Evolutionary conservation across 2,888 invertebrate genomes (phyloP), one percentile per base, ranked within the genome.

Genomic region (Tetranychus piercei): DNA sequence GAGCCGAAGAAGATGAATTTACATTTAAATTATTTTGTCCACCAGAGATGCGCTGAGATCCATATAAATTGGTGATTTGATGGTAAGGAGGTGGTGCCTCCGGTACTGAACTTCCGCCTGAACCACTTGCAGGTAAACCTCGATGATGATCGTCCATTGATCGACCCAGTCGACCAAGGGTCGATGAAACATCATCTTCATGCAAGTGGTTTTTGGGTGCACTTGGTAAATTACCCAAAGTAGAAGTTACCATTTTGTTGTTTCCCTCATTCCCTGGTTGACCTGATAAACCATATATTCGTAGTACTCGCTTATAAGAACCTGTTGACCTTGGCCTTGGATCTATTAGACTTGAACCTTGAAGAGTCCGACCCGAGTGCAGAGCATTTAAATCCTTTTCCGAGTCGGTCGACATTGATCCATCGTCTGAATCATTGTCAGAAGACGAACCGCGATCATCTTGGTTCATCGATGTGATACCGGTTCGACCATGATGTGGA

Each of bases 51-150:
- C 34, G 18, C 20, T 22, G n/a, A 11, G 69, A 69, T 69, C 22
- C 5, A 69, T 69, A 20, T 20, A 11, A 7, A 69, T 23, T 23
- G 5, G 9, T n/a, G 1, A 69, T 69, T 22, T 69, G 69, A 69
- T 69, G 69, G 20, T 69, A 69, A 20, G 69, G 69, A 20, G 69
- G 69, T 11, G 69, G 69, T 69, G 69, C 69, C 20, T 69, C 69
- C 2, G 55, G 15, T 15, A 55, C 55, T 55, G 55, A 55, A 55
- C 55, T 55, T 55, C 15, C 55, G 2, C 9, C 55, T 55, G 55
- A 55, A 55, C 15, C 55, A 7, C 55, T 15, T 15, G 34, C 34
- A 34, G 34, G 34, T 34, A 34, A 34, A 34, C 34, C 34, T 34
- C 34, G 34, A 34, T 34, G 34, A 34, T 34, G 34, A 34, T 34